Base-by-base conservation (phyloP, 2,888 invertebrate species). In the Laspeyria flexula region DNA sequence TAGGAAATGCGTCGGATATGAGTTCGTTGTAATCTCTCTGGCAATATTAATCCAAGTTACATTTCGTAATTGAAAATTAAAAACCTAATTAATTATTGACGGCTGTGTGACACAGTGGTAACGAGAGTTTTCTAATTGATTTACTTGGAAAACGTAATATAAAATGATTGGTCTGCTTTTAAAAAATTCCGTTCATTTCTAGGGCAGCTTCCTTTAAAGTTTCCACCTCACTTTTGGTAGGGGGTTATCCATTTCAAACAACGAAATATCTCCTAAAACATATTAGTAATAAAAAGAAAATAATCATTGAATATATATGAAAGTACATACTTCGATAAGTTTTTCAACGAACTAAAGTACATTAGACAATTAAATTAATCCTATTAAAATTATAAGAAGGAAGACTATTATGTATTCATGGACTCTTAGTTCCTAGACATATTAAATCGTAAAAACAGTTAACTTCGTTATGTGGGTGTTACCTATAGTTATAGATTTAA, bases 401-500 rank as follows among this genome's bases (percentile, higher is more conserved):
- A 45, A 38, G 25, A 31, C 44, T 38, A 38, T 15, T 10, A 25
- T n/a, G 6, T 44, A 21, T 13, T 44, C 7, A 18, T 64, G 40
- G 43, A 57, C 18, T 39, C 23, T 11, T 51, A 23, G 62, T 69
- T 68, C 62, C 66, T 68, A 65, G 43, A 41, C 45, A 45, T 52
- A 35, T 47, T 53, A 53, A 41, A 25, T 3, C 31, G 25, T 43
- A 53, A 50, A 39, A 43, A 42, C 46, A 51, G 44, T 58, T 58
- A 35, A 55, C 65, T 43, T 60, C 18, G 67, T 68, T 68, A 69
- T 68, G 55, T 68, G 67, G 70, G 67, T 68, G 62, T 68, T 62
- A 68, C 70, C 70, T 68, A 68, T 68, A 68, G 62, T 69, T 37
- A 51, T 65, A 69, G 33, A 55, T 57, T 43, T 69, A 64, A 65